phyloP scores from a whole-genome alignment of 2,888 invertebrate genomes.

The Hypsopygia costalis region DNA sequence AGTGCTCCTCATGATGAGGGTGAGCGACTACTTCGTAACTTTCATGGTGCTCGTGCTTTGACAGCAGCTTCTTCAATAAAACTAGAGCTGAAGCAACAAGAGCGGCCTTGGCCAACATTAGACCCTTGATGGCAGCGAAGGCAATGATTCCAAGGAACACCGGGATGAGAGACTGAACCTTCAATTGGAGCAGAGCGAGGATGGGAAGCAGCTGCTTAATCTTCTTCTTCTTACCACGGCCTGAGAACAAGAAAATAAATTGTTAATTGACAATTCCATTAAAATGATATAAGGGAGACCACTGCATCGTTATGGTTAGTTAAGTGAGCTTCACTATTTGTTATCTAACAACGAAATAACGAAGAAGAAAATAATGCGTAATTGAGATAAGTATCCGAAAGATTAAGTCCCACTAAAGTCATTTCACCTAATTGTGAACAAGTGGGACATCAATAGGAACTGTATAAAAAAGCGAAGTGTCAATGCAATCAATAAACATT shows the following conservation, averaged over 20 bases:
- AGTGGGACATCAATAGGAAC: not conserved
- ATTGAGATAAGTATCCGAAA: not conserved
- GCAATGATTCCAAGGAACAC: slow-evolving; percentile 87
- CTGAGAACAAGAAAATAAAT: slow-evolving; percentile 53
- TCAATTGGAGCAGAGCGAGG: slow-evolving; percentile 88
- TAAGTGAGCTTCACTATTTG: not conserved
- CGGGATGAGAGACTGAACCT: slow-evolving; percentile 88
- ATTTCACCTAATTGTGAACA: not conserved
- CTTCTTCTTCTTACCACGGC: slow-evolving; percentile 90
- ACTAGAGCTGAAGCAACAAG: slow-evolving; percentile 88
- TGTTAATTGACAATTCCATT: slow-evolving; percentile 3
- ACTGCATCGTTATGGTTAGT: not conserved
- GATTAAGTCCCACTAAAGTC: not conserved
- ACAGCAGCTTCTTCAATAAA: slow-evolving; percentile 83
- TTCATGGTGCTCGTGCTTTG: slow-evolving; percentile 83
- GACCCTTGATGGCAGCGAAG: slow-evolving; percentile 90
- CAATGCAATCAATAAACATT: slow-evolving; percentile 24
- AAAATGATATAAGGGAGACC: not conserved
- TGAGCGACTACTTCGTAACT: slow-evolving; percentile 89
- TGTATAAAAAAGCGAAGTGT: slow-evolving; percentile 2
- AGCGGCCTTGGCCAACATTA: slow-evolving; percentile 91
- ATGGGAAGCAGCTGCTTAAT: slow-evolving; percentile 88
- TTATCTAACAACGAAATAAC: not conserved
- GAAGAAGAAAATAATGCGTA: not conserved
- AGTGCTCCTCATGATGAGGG: slow-evolving; percentile 82